Conservation (phyloP, 2,888 invertebrate genomes). For the Harmothoe impar region DNA sequence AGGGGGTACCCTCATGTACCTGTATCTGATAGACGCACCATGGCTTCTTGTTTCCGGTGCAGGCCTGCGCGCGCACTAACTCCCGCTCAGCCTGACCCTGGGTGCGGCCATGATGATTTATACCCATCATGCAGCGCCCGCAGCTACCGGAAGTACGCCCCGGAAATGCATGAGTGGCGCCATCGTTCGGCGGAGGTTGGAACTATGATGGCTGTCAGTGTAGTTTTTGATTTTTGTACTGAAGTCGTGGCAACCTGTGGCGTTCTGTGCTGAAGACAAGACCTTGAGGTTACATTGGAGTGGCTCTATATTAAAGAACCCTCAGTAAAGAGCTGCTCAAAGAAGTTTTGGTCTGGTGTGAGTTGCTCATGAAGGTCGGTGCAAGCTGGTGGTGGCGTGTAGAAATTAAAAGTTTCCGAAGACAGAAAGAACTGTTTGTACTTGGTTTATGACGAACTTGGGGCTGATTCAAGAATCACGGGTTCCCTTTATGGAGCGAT, state of each 20-base stretch:
- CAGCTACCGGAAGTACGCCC: conserved; percentile 37
- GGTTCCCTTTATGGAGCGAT: too few relatives aligned
- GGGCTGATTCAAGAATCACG: neutral
- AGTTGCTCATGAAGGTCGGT: neutral
- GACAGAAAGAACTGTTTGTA: neutral
- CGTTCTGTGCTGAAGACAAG: neutral
- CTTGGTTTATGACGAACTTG: neutral
- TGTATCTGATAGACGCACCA: neutral
- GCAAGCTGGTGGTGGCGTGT: neutral
- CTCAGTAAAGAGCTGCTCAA: neutral
- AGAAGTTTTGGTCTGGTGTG: neutral
- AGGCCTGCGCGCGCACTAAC: neutral
- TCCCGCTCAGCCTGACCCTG: neutral
- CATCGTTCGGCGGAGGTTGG: neutral
- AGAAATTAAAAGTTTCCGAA: neutral
- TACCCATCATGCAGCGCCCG: conserved; percentile 14
- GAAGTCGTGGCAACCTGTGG: neutral
- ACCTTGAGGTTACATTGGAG: neutral
- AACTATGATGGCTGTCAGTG: neutral
- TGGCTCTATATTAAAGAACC: conserved; percentile 25
- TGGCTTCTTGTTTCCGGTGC: neutral
- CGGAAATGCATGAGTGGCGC: conserved; percentile 52
- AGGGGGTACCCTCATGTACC: neutral
- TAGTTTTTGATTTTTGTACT: neutral
- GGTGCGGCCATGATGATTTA: conserved; percentile 48